A percentile compares a stretch with the other conserved stretches of the same genome.
Evolutionary conservation across 2,888 invertebrate genomes (phyloP).

Genomic region (Rotaria socialis): DNA sequence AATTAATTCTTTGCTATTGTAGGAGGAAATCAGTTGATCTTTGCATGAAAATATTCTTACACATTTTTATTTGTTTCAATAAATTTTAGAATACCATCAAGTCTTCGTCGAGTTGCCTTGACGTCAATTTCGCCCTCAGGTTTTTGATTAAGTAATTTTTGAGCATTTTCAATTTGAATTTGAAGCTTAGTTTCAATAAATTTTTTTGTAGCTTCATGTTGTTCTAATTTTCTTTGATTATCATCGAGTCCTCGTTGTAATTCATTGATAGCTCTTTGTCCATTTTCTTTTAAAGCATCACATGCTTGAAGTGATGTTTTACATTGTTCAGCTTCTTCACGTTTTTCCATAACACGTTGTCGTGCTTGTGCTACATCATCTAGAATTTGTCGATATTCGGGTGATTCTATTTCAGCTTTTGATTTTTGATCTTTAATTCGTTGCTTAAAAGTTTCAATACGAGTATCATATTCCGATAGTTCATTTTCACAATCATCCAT

Average conservation of each 20-base stretch:
- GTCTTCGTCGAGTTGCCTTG: background rate
- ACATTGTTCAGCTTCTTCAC: conserved; percentile 25
- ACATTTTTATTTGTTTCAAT: conserved; percentile 27
- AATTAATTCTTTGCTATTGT: too few relatives aligned
- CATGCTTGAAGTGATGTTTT: background rate
- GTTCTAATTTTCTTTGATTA: conserved; percentile 19
- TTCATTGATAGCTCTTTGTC: background rate
- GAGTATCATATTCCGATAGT: background rate
- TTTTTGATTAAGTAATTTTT: conserved; percentile 28
- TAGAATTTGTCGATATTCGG: background rate
- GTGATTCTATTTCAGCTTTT: background rate
- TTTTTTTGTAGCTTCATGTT: conserved; percentile 31
- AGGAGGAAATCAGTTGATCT: too few relatives aligned
- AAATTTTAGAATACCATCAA: conserved; percentile 7
- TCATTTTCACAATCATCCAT: conserved; percentile 32
- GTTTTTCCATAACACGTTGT: conserved; percentile 10
- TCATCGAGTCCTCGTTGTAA: conserved; percentile 31
- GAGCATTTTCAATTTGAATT: background rate
- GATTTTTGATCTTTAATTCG: background rate
- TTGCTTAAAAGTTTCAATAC: background rate
- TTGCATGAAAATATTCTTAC: background rate
- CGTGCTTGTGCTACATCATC: background rate
- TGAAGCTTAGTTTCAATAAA: conserved; percentile 18
- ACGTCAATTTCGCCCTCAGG: conserved; percentile 26
- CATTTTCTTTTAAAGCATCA: conserved; percentile 31